Evolutionary conservation across 1,140 invertebrate species (phyloP).

Genomic region (Augochlora pura): DNA sequence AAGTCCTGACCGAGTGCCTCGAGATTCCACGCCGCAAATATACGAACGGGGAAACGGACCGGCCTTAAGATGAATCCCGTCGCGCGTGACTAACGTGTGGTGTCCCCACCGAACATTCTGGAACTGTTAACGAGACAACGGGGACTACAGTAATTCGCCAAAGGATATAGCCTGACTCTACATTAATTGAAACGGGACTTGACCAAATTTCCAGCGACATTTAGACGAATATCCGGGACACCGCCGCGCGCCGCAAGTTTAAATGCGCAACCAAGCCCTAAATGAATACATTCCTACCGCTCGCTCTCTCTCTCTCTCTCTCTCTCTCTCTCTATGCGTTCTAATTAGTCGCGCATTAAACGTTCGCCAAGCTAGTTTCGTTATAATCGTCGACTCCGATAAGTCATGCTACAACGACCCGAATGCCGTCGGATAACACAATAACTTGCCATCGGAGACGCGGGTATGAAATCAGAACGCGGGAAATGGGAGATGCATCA

Average conservation of each 20-base stretch:
- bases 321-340: neutral
- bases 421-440: neutral
- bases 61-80: constrained; percentile 43
- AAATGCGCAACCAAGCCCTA: neutral
- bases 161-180: neutral
- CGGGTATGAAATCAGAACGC: neutral
- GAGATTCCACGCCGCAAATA: constrained; percentile 35
- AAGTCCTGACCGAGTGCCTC: constrained; percentile 64
- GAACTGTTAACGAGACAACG: constrained; percentile 42
- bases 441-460: neutral
- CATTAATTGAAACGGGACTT: neutral
- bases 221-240: neutral
- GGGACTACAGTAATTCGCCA: constrained; percentile 31
- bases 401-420: neutral
- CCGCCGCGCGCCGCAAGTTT: neutral
- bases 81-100: constrained; percentile 36
- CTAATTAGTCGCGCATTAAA: neutral
- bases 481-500: neutral
- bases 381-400: neutral
- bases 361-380: neutral
- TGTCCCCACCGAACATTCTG: constrained; percentile 6
- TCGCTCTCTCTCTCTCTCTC: too few species aligned
- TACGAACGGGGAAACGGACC: constrained; percentile 33
- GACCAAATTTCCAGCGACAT: neutral
- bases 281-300: neutral